Base-by-base conservation (phyloP, 2,888 invertebrate genomes). In the Drosophila diplacantha region DNA sequence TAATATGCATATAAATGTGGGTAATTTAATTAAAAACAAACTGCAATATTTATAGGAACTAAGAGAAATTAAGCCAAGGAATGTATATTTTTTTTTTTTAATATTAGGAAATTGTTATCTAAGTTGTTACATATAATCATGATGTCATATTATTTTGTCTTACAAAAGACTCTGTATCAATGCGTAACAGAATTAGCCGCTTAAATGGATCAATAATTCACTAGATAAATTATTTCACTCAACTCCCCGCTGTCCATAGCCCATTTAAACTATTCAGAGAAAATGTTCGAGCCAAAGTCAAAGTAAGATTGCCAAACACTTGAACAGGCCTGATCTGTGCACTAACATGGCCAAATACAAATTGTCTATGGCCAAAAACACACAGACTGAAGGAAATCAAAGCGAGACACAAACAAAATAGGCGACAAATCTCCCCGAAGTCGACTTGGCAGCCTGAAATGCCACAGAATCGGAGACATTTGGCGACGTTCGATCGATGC, bases 331-430 rank as follows among this genome's bases (percentile, higher is more conserved):
- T 51, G 43, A 37, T 51, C 46, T 54, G 49, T 32, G 31, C 38
- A 46, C 65, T 70, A 64, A 81, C 69, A 76, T 80, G 69, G 65
- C 77, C 82, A 80, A 78, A 83, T 74, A 78, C 78, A 78, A 82
- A 82, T 77, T 77, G 74, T 53, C 67, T 41, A 58, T 72, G 74
- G 74, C 74, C 80, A 82, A 77, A 69, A 75, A 56, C n/a, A 49
- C 35, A 24, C 38, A 51, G 37, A 35, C 11, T 44, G 38, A 63
- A 43, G 29, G 62, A 60, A 60, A 43, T 58, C 57, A 41, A 20
- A 47, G 46, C 47, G 26, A 60, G 61, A 24, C 53, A 66, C 66
- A 72, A 72, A 49, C 72, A 72, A 77, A 82, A 80, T 76, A 82
- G 81, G 83, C 77, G 77, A 80, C 77, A 82, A 77, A 82, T 77